A percentile compares a stretch with the other conserved stretches of the same genome.
Conservation (phyloP, 2,113 vertebrate genomes). For the Equus quagga region DNA sequence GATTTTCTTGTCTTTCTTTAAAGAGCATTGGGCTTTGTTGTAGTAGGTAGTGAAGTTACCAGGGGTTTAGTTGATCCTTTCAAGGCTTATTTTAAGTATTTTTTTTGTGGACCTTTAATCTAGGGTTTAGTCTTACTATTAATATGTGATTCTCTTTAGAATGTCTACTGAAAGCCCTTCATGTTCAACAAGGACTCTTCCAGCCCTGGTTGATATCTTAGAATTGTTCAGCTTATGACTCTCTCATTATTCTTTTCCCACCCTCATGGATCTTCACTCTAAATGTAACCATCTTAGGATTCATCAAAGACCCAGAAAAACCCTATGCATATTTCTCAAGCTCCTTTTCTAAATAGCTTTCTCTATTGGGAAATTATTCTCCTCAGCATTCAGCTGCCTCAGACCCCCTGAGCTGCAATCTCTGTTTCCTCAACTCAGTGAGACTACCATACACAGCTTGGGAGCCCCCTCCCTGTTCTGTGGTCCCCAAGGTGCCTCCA, state of each 20-base stretch:
- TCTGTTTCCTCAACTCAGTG: not conserved
- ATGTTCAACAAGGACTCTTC: not conserved
- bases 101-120: not conserved
- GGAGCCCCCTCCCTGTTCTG: not conserved
- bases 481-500: not conserved
- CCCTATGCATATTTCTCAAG: not conserved
- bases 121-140: not conserved
- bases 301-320: not conserved
- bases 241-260: not conserved
- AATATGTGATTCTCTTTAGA: not conserved
- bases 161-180: not conserved
- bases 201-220: not conserved
- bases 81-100: not conserved
- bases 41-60: not conserved
- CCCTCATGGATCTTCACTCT: not conserved
- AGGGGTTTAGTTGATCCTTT: not conserved
- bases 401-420: not conserved
- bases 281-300: not conserved
- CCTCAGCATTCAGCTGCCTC: not conserved
- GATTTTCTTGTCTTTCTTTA: not conserved
- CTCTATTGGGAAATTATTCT: not conserved
- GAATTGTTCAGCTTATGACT: not conserved
- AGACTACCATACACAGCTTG: not conserved
- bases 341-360: not conserved
- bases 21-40: not conserved